Conservation (phyloP, 2,797 vertebrate genomes). For the Adelosebastes latens region DNA sequence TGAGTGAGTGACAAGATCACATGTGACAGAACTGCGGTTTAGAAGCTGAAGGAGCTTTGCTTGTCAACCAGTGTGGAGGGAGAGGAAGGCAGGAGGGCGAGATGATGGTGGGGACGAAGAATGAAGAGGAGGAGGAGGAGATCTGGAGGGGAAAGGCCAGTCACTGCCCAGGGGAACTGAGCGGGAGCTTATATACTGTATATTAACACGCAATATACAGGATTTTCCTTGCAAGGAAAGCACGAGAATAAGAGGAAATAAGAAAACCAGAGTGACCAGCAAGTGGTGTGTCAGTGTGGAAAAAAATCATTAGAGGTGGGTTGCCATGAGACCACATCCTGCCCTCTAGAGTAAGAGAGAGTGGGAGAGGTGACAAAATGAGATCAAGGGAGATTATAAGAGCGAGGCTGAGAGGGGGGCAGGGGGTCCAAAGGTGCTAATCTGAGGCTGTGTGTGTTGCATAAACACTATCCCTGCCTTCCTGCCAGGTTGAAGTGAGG, state of each 20-base stretch:
- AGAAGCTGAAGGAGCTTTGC: slow-evolving; percentile 32
- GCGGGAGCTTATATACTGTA: neutral
- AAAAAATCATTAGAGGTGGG: neutral
- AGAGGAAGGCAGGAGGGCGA: neutral
- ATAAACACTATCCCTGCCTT: slow-evolving; percentile 30
- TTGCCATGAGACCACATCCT: slow-evolving; percentile 1
- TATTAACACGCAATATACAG: neutral
- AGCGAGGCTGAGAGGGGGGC: neutral
- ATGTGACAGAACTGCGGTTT: slow-evolving; percentile 51
- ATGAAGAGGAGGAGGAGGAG: neutral
- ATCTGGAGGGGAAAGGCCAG: slow-evolving; percentile 19
- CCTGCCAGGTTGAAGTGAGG: slow-evolving; percentile 34
- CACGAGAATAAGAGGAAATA: neutral
- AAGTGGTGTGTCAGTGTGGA: neutral
- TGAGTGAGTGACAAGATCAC: slow-evolving; percentile 56
- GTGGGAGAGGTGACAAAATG: slow-evolving; percentile 15
- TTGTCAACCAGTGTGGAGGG: slow-evolving; percentile 11
- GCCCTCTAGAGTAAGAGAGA: neutral
- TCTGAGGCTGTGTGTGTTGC: slow-evolving; percentile 42
- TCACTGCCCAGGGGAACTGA: slow-evolving; percentile 3
- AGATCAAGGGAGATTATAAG: slow-evolving; percentile 41
- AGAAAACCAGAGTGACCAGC: neutral
- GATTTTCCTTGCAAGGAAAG: neutral
- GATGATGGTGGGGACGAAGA: slow-evolving; percentile 1
- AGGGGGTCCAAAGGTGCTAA: slow-evolving; percentile 38